Percentiles rank a stretch among this genome's conserved stretches.
Evolutionary conservation across 2,113 vertebrate genomes (phyloP).

Genomic region (Sialia sialis): DNA sequence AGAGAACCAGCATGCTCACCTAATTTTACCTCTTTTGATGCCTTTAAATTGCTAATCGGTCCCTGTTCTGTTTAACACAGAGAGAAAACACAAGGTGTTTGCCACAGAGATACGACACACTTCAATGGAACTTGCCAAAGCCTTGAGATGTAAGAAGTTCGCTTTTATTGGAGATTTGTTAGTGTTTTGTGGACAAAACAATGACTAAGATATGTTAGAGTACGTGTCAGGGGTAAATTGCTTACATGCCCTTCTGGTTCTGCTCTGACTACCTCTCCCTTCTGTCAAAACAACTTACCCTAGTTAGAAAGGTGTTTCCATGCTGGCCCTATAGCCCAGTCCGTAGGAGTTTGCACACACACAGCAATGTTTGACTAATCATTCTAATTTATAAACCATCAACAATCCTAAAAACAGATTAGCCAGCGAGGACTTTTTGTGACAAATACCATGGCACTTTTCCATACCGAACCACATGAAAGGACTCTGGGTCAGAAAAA

Average conservation of each 20-base stretch:
- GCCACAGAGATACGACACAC: background rate
- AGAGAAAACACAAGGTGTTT: background rate
- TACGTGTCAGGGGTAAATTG: background rate
- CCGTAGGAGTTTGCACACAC: constrained; percentile 1
- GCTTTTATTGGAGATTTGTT: background rate
- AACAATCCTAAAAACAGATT: constrained; percentile 67
- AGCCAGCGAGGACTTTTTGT: constrained; percentile 52
- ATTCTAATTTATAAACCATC: constrained; percentile 64
- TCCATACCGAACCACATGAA: constrained; percentile 67
- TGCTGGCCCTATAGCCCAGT: background rate
- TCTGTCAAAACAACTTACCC: background rate
- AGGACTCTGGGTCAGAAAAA: constrained; percentile 61
- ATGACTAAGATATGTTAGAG: background rate
- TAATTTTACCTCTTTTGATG: background rate
- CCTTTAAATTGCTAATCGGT: background rate
- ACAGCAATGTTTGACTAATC: constrained; percentile 47
- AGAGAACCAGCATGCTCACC: background rate
- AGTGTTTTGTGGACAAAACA: background rate
- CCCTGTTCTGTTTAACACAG: background rate
- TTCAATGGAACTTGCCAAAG: background rate
- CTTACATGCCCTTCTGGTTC: background rate
- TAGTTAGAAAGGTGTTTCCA: background rate
- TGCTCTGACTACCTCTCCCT: background rate
- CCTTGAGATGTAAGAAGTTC: background rate
- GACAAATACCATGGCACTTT: constrained; percentile 64